These are phyloP conservation scores for Lithobates sylvaticus DNA, from an alignment of 2,797 vertebrate genomes.

Conservation along the genomic window DNA sequence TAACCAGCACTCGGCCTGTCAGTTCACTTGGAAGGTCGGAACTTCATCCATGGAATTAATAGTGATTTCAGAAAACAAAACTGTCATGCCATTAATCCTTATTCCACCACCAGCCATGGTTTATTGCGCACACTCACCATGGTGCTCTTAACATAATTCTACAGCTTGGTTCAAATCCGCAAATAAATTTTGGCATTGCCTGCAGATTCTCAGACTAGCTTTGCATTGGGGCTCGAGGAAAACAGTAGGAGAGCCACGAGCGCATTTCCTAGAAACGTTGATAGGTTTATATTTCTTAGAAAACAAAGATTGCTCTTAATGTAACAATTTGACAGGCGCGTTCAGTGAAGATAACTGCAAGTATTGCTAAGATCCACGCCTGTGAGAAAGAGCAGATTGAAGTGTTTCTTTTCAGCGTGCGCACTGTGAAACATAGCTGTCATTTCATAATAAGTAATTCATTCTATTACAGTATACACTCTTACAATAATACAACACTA, in stretches of 20 bases:
- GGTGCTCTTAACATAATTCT: background rate
- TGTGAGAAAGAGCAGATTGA: conserved; percentile 37
- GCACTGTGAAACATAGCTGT: conserved; percentile 8
- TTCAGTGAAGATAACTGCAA: conserved; percentile 27
- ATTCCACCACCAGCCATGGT: background rate
- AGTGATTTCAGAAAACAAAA: background rate
- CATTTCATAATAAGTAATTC: conserved; percentile 36
- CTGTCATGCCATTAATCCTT: background rate
- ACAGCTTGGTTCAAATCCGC: conserved; percentile 33
- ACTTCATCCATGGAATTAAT: background rate
- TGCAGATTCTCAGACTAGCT: conserved; percentile 20
- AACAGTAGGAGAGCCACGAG: conserved; percentile 41
- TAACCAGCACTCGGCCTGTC: background rate
- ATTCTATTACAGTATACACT: conserved; percentile 25
- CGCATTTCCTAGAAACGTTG: conserved; percentile 52
- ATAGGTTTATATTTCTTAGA: conserved; percentile 51
- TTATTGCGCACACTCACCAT: background rate
- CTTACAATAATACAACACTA: conserved; percentile 23
- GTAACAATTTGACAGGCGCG: conserved; percentile 40
- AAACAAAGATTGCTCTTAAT: conserved; percentile 46
- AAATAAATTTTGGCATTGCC: conserved; percentile 23
- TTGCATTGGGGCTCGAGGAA: conserved; percentile 15
- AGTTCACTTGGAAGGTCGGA: background rate
- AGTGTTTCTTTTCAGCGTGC: conserved; percentile 27
- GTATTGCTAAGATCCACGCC: conserved; percentile 30